Percentiles rank a stretch among this genome's conserved stretches.
Conservation (phyloP, 1,140 invertebrate genomes). For the Bicyclus anynana region DNA sequence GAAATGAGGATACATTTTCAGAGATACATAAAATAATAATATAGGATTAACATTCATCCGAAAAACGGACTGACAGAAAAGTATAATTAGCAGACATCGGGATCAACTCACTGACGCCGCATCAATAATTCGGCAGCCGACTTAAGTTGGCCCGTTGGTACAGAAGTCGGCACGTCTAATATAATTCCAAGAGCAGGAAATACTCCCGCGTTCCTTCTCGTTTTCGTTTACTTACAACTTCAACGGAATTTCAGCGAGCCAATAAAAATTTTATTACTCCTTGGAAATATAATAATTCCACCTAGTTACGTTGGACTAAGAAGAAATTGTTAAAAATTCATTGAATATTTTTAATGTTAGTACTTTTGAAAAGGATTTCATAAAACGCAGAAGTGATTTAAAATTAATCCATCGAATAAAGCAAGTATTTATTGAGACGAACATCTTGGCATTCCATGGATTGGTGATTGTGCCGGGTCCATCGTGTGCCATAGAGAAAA, state of each 20-base stretch:
- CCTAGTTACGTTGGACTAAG: conserved; percentile 3
- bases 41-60: no score
- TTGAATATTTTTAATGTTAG: not conserved
- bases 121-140: no score
- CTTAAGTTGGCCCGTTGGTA: no score
- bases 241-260: conserved; percentile 22
- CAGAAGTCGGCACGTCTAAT: not conserved
- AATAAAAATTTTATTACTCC: conserved; percentile 25
- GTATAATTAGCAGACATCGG: no score
- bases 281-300: conserved; percentile 19
- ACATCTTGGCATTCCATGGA: no score
- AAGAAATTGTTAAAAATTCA: not conserved
- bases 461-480: no score
- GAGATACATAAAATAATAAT: no score
- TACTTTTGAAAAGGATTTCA: not conserved
- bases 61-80: no score
- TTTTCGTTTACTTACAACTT: conserved; percentile 26
- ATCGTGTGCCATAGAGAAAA: no score
- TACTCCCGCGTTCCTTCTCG: conserved; percentile 13
- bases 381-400: not conserved
- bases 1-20: no score
- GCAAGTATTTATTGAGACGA: no score
- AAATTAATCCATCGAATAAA: not conserved
- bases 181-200: not conserved
- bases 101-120: no score